A percentile compares a stretch with the other conserved stretches of the same genome.
Evolutionary conservation across 2,113 vertebrate genomes (phyloP).

Genomic region (Halichoerus grypus): DNA sequence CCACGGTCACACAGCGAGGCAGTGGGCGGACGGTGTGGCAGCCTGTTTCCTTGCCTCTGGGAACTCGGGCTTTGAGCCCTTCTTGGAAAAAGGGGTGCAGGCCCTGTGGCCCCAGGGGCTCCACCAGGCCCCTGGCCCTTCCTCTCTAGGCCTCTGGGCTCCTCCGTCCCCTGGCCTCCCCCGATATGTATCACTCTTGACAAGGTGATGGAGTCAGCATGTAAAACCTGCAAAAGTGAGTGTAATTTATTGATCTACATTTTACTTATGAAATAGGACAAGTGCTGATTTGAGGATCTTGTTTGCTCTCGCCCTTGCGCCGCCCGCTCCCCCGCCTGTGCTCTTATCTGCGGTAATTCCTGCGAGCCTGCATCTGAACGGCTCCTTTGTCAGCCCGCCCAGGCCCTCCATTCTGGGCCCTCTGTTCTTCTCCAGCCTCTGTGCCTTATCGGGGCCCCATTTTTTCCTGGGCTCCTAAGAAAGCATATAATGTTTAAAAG

Average conservation of each 20-base stretch:
- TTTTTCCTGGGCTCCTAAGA: conserved; percentile 22
- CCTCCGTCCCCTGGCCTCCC: neutral
- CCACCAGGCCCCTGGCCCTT: neutral
- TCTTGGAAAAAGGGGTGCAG: neutral
- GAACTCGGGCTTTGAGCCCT: neutral
- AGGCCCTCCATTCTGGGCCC: accelerated
- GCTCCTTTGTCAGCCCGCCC: conserved; percentile 27
- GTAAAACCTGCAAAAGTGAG: conserved; percentile 76
- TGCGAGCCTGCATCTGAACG: neutral
- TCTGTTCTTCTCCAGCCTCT: neutral
- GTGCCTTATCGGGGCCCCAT: neutral
- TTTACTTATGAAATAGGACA: conserved; percentile 80
- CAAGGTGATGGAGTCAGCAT: conserved; percentile 78
- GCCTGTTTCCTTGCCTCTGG: neutral
- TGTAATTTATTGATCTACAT: conserved; percentile 82
- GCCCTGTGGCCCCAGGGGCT: accelerated
- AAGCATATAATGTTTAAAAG: conserved; percentile 63
- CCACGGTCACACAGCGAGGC: neutral
- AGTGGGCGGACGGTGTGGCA: neutral
- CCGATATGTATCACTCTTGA: conserved; percentile 54
- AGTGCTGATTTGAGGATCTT: conserved; percentile 80
- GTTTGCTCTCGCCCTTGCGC: conserved; percentile 41
- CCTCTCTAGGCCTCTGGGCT: neutral
- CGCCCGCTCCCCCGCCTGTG: neutral
- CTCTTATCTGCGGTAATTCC: conserved; percentile 51